A percentile compares a stretch with the other conserved stretches of the same genome.
phyloP scores from a whole-genome alignment of 2,113 vertebrate genomes.

The Centrocercus urophasianus region DNA sequence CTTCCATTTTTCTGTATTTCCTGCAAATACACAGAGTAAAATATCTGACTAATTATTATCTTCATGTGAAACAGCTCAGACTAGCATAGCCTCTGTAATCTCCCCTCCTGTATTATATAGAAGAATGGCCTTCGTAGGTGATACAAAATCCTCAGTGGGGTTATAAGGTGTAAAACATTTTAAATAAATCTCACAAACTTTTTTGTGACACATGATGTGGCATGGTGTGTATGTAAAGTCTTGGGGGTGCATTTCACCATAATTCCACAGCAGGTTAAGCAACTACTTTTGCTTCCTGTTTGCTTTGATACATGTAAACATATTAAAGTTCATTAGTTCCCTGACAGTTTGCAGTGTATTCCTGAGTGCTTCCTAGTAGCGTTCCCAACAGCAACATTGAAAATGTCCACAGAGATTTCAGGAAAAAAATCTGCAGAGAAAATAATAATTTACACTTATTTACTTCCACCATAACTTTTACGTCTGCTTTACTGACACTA shows the following conservation, averaged over 20 bases:
- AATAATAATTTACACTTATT: constrained; percentile 39
- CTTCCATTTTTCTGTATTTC: not conserved
- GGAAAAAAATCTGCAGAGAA: not conserved
- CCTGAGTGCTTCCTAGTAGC: too few relatives aligned
- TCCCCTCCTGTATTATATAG: not conserved
- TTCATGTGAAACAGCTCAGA: not conserved
- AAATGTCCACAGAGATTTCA: not conserved
- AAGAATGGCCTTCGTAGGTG: not conserved
- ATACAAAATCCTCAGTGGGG: not conserved
- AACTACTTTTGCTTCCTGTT: not conserved
- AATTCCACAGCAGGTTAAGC: not conserved
- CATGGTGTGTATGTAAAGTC: not conserved
- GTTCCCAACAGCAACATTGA: not conserved
- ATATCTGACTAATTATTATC: not conserved
- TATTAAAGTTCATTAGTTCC: constrained; percentile 8
- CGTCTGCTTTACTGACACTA: constrained; percentile 35
- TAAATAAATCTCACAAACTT: not conserved
- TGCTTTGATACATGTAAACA: not conserved
- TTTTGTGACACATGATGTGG: not conserved
- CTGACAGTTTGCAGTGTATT: not conserved
- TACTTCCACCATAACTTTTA: constrained; percentile 15
- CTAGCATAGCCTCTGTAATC: not conserved
- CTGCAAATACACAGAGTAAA: not conserved
- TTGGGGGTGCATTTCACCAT: not conserved
- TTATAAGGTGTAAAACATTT: not conserved